Percentiles rank a stretch among this genome's conserved stretches.
These are phyloP conservation scores for Myotis davidii DNA, from an alignment of 2,113 vertebrate species.

Conservation along the genomic window DNA sequence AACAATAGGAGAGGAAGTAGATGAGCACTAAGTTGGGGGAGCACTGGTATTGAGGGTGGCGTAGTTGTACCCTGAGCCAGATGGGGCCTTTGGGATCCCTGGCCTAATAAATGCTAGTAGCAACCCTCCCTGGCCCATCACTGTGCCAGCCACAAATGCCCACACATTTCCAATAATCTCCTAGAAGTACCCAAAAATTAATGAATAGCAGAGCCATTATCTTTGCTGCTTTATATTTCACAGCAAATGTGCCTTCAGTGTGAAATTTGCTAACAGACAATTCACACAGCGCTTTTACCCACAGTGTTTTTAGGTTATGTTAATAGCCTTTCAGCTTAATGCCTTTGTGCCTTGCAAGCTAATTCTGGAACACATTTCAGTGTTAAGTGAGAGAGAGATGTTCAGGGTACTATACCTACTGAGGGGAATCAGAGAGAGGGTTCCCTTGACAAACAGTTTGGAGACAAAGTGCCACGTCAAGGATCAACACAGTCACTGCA, in stretches of 20 bases:
- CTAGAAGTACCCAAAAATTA: background rate
- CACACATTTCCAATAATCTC: background rate
- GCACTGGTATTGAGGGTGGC: rapidly evolving
- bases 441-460: background rate
- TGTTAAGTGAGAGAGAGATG: background rate
- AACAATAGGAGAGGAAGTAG: background rate
- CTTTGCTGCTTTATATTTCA: background rate
- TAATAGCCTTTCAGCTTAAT: constrained; percentile 54
- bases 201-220: background rate
- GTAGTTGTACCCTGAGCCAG: no score
- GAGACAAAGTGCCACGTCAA: background rate
- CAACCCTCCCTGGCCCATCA: background rate
- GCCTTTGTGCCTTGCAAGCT: constrained; percentile 50
- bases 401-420: background rate
- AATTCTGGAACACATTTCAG: constrained; percentile 46
- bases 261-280: constrained; percentile 14
- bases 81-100: background rate
- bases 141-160: background rate
- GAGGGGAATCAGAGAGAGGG: background rate
- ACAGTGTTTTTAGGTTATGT: constrained; percentile 10
- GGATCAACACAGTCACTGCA: background rate
- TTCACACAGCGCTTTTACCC: background rate
- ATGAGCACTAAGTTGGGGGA: background rate
- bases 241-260: background rate
- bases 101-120: background rate